Percentiles rank a stretch among this genome's conserved stretches.
Conservation (phyloP, 1,140 invertebrate species). For the Lutraria rhynchaena region DNA sequence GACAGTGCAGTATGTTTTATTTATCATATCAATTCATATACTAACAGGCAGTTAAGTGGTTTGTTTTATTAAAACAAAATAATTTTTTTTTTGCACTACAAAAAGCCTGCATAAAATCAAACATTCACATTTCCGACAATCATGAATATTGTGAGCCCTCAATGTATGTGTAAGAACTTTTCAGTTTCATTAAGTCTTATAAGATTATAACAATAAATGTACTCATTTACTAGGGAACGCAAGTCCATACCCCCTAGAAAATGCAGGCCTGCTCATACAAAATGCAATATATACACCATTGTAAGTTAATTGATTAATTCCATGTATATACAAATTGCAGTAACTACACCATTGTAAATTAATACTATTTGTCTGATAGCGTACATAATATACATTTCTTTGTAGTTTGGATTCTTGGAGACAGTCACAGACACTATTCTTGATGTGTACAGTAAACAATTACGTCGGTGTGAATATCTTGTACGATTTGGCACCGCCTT, state of each 20-base stretch:
- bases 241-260: no score
- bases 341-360: no score
- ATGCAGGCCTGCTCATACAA: no score
- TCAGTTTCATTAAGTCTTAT: not conserved
- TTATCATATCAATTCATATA: no score
- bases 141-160: not conserved
- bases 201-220: no score
- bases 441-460: conserved; percentile 86
- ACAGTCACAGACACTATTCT: conserved; percentile 88
- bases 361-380: not conserved
- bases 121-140: not conserved
- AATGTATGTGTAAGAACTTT: not conserved
- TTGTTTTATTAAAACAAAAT: no score
- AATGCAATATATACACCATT: no score
- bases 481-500: conserved; percentile 58
- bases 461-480: conserved; percentile 71
- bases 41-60: no score
- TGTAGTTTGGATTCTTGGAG: conserved; percentile 91
- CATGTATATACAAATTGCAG: no score
- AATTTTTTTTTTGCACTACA: not conserved
- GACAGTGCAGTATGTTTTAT: conserved; percentile 92
- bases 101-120: not conserved
- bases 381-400: conserved; percentile 12
- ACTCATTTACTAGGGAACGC: no score
- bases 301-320: no score